phyloP scores from a whole-genome alignment of 2,113 vertebrate genomes.

The Plestiodon gilberti region DNA sequence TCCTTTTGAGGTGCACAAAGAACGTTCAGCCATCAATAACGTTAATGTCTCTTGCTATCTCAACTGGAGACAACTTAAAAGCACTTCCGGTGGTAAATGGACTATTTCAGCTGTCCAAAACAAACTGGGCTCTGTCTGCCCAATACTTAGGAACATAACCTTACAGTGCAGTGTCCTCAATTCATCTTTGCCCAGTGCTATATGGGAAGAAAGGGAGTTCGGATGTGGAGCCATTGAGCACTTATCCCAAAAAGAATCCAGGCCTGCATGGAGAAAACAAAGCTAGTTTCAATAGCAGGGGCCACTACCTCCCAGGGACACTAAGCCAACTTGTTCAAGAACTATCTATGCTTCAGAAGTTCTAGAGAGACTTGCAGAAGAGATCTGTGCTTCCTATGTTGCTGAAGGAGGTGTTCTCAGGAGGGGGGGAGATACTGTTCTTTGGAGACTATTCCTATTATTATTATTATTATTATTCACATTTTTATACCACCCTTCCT shows the following conservation, averaged over 20 bases:
- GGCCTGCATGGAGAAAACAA: not conserved
- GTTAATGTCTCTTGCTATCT: constrained; percentile 52
- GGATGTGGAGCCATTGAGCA: not conserved
- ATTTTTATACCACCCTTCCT: too few relatives aligned
- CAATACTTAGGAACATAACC: constrained; percentile 21
- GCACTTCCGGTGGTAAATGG: constrained; percentile 28
- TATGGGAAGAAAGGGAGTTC: not conserved
- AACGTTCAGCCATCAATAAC: constrained; percentile 67
- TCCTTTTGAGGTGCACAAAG: constrained; percentile 67
- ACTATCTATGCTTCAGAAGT: constrained; percentile 58
- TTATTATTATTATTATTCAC: too few relatives aligned
- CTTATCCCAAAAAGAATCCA: not conserved
- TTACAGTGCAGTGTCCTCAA: constrained; percentile 14
- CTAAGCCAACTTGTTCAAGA: constrained; percentile 52
- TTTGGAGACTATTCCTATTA: not conserved
- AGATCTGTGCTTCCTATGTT: not conserved
- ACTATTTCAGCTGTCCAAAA: constrained; percentile 26
- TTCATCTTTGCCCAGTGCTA: not conserved
- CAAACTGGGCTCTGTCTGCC: constrained; percentile 42
- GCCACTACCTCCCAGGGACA: constrained; percentile 24
- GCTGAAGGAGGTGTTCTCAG: not conserved
- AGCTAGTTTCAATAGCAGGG: not conserved
- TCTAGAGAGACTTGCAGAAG: constrained; percentile 32
- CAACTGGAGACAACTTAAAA: constrained; percentile 56
- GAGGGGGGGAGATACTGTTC: too few relatives aligned